Percentiles rank a stretch among this genome's conserved stretches.
Evolutionary conservation across 2,797 vertebrate genomes (phyloP).

Genomic region (Premnoplex brunnescens): DNA sequence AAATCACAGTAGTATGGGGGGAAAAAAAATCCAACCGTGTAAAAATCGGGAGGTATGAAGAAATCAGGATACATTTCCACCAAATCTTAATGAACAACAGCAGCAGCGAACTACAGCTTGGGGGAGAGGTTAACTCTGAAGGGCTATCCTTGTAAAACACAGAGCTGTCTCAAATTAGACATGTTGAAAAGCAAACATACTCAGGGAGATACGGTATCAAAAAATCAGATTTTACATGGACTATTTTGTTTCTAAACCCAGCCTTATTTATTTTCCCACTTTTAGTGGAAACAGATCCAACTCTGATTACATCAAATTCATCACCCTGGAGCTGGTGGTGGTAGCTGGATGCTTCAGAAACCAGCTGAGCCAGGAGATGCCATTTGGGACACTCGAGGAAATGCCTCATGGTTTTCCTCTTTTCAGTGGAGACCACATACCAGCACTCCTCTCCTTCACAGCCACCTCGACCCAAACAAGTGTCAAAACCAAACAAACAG

Average conservation of each 20-base stretch:
- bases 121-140: not conserved
- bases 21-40: not conserved
- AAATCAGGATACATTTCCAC: not conserved
- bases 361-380: not conserved
- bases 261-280: conserved; percentile 31
- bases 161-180: conserved; percentile 31
- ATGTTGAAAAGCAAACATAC: conserved; percentile 30
- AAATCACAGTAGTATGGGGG: not conserved
- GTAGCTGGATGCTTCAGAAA: not conserved
- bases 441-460: not conserved
- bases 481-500: conserved; percentile 37
- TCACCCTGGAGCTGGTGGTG: not conserved
- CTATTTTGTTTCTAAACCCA: conserved; percentile 7
- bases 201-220: not conserved
- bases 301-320: not conserved
- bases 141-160: not conserved
- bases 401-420: not conserved
- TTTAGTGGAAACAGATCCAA: conserved; percentile 40
- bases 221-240: conserved; percentile 25
- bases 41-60: not conserved
- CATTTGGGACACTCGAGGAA: not conserved
- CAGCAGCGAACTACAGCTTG: not conserved
- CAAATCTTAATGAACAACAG: not conserved
- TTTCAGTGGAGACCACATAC: not conserved
- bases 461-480: not conserved